A percentile compares a stretch with the other conserved stretches of the same genome.
Evolutionary conservation across 2,888 invertebrate genomes (phyloP).

Genomic region (Embidobia sp.): DNA sequence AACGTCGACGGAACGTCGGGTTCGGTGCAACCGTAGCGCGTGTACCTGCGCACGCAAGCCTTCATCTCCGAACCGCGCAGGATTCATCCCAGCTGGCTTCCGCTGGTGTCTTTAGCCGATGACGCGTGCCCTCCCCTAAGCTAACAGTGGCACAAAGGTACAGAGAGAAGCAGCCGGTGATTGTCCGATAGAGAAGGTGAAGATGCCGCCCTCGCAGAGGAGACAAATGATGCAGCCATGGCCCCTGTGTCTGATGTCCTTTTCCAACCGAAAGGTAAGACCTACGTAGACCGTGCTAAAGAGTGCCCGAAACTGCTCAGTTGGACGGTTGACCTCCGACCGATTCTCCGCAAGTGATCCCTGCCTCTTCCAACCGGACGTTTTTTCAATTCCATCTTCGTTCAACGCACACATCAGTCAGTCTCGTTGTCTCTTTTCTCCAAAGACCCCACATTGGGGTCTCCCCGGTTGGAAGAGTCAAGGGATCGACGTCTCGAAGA

Average conservation of each 20-base stretch:
- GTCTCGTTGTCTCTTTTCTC: no score
- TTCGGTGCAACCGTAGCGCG: constrained; percentile 73
- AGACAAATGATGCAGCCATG: constrained; percentile 80
- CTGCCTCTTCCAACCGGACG: no score
- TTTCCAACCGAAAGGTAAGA: constrained; percentile 77
- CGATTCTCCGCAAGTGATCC: no score
- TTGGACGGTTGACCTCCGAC: background rate
- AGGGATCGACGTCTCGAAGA: no score
- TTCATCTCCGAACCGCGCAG: constrained; percentile 16
- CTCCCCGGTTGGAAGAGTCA: no score
- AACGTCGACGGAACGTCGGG: no score
- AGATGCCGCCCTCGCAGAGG: constrained; percentile 73
- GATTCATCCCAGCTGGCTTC: constrained; percentile 18
- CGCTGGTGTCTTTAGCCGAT: background rate
- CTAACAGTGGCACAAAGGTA: constrained; percentile 22
- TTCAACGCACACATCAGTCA: no score
- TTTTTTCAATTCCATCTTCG: no score
- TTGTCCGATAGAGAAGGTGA: no score
- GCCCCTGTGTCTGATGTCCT: constrained; percentile 77
- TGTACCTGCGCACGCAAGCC: constrained; percentile 63
- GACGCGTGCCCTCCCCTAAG: constrained; percentile 10
- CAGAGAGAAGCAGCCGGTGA: no score
- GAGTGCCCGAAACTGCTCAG: background rate
- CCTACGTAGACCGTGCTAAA: constrained; percentile 23
- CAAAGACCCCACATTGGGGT: no score